Percentiles rank a stretch among this genome's conserved stretches.
Evolutionary conservation across 2,113 vertebrate species (phyloP).

Genomic region (Syrrhaptes paradoxus): DNA sequence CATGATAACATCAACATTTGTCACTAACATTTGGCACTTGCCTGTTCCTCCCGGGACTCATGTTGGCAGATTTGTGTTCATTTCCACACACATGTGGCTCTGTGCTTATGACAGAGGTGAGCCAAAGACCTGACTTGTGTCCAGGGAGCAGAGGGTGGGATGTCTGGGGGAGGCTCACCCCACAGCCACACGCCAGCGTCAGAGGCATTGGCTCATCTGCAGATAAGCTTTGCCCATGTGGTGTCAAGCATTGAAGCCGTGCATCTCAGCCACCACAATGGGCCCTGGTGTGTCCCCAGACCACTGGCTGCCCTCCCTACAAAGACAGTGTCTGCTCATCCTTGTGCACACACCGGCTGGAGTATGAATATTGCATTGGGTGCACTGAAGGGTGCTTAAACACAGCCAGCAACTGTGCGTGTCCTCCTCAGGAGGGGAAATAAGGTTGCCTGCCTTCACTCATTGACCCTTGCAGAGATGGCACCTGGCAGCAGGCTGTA

Average conservation of each 20-base stretch:
- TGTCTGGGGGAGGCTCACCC: neutral
- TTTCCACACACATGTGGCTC: neutral
- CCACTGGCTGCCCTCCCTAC: rapidly evolving
- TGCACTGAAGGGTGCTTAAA: neutral
- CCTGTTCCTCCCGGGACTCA: neutral
- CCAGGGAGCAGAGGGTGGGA: neutral
- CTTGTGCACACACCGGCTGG: rapidly evolving
- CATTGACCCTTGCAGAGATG: neutral
- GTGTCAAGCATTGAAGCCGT: neutral
- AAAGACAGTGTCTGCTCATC: neutral
- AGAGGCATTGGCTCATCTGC: neutral
- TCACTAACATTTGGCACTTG: neutral
- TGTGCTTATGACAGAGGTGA: neutral
- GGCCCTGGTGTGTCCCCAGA: neutral
- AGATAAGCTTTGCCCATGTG: neutral
- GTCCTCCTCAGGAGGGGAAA: neutral
- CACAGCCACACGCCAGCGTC: neutral
- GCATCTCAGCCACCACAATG: rapidly evolving
- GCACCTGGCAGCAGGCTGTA: neutral
- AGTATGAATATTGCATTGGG: neutral
- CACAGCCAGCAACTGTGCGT: neutral
- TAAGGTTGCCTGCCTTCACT: neutral
- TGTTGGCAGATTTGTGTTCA: neutral
- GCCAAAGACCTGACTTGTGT: neutral
- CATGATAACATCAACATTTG: neutral